These are phyloP conservation scores for Callitettix versicolor DNA, from an alignment of 1,140 invertebrate genomes.

Conservation along the genomic window DNA sequence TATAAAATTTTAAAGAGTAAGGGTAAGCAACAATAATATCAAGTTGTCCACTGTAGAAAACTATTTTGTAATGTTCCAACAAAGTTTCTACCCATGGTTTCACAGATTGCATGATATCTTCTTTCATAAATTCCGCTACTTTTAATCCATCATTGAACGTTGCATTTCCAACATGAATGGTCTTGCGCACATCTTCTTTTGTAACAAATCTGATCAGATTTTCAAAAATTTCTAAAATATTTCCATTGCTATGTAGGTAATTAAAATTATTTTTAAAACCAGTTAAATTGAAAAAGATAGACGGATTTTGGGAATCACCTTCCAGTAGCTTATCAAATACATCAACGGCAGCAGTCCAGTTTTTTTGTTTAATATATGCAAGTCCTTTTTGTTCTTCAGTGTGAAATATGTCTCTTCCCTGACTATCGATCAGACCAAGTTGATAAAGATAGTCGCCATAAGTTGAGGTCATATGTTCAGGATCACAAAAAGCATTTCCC, in stretches of 20 bases:
- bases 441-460: conserved; percentile 77
- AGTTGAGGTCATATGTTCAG: conserved; percentile 56
- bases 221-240: not conserved
- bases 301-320: conserved; percentile 3
- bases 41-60: conserved; percentile 73
- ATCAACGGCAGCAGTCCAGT: conserved; percentile 4
- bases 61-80: conserved; percentile 50
- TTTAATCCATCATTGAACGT: conserved; percentile 37
- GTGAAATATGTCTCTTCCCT: conserved; percentile 16
- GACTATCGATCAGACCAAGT: conserved; percentile 41
- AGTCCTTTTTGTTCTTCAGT: conserved; percentile 10
- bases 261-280: conserved; percentile 73
- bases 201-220: conserved; percentile 15
- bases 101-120: conserved; percentile 75
- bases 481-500: conserved; percentile 76
- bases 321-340: conserved; percentile 11
- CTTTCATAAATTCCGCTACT: conserved; percentile 56
- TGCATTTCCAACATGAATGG: conserved; percentile 70
- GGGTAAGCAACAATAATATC: conserved; percentile 79
- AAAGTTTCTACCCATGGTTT: conserved; percentile 62
- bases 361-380: not conserved
- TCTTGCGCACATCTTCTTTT: conserved; percentile 5
- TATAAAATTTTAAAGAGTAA: conserved; percentile 59
- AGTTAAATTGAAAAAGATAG: conserved; percentile 61
- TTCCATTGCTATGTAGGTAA: conserved; percentile 41